Base-by-base conservation (phyloP, 1,140 invertebrate species). In the Acromyrmex charruanus region DNA sequence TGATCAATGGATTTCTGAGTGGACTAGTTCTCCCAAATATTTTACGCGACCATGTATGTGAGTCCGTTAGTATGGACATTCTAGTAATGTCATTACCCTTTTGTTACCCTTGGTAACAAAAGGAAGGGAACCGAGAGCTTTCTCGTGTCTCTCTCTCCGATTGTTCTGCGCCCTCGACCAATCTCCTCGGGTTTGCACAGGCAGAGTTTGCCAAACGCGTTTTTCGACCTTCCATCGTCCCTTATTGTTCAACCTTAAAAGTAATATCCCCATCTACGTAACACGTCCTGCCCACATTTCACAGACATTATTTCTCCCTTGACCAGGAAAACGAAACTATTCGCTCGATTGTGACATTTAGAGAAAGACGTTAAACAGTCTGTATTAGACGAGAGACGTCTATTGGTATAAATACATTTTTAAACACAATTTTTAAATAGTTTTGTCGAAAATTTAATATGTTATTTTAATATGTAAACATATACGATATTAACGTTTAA, bases 71-170 rank as follows among this genome's bases (percentile, higher is more conserved):
- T 84, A n/a, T 61, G 39, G 16, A 53, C 55, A 74, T 69, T 77
- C 80, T 75, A 63, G 77, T 12, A 55, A 74, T 35, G 44, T 68
- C 66, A 84, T 77, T 88, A 25, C 21, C 21, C 0, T 21, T 21
- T 21, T 21, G 25, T 25, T 25, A 25, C 69, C 87, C 87, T 85
- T 63, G n/a, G 49, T 59, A 31, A 79, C 61, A 71, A 81, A 88
- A 90, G 88, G 75, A 77, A 90, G 93, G 87, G 88, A 91, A 91
- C 89, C 92, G 88, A 94, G 89, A 95, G 94, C 94, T 94, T 95
- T 95, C 93, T 92, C 94, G 87, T 95, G 94, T 94, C 66, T 69
- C 39, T 69, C 66, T 69, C 39, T 51, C 89, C 91, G 87, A 89
- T 91, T 91, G 87, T 90, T 90, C 87, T 88, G 82, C 75, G 44